phyloP scores from a whole-genome alignment of 2,113 vertebrate genomes.

The Ifrita kowaldi region DNA sequence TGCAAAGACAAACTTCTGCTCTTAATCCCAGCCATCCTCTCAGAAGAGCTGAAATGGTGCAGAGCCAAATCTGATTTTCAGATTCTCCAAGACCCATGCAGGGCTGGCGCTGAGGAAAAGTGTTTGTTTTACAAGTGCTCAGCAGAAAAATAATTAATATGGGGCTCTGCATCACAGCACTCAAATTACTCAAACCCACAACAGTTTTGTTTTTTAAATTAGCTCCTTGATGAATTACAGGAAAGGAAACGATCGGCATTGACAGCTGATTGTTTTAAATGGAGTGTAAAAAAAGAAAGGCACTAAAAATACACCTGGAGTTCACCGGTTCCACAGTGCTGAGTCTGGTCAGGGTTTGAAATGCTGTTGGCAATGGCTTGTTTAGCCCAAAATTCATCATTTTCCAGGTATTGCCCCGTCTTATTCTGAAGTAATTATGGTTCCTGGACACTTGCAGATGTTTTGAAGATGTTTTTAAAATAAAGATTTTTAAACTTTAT shows the following conservation, averaged over 20 bases:
- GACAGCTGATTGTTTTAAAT: constrained; percentile 1
- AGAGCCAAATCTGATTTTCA: neutral
- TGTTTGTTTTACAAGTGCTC: neutral
- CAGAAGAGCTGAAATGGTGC: neutral
- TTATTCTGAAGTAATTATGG: constrained; percentile 11
- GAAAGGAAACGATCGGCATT: neutral
- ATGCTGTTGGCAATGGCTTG: neutral
- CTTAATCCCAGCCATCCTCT: neutral
- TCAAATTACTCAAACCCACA: neutral
- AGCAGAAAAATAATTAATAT: neutral
- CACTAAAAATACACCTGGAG: neutral
- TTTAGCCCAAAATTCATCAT: constrained; percentile 4
- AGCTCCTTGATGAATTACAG: neutral
- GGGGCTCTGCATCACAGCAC: neutral
- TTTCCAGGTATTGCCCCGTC: constrained; percentile 41
- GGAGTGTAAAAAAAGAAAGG: neutral
- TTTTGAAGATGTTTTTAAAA: constrained; percentile 34
- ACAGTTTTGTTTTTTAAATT: constrained; percentile 26
- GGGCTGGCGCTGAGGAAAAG: neutral
- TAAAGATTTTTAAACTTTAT: constrained; percentile 26
- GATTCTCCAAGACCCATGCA: rapidly evolving
- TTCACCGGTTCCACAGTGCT: neutral
- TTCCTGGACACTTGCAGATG: constrained; percentile 47
- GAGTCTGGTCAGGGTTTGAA: neutral
- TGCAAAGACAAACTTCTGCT: neutral